These are phyloP conservation scores for Plestiodon gilberti DNA, from an alignment of 2,113 vertebrate genomes.

Conservation along the genomic window DNA sequence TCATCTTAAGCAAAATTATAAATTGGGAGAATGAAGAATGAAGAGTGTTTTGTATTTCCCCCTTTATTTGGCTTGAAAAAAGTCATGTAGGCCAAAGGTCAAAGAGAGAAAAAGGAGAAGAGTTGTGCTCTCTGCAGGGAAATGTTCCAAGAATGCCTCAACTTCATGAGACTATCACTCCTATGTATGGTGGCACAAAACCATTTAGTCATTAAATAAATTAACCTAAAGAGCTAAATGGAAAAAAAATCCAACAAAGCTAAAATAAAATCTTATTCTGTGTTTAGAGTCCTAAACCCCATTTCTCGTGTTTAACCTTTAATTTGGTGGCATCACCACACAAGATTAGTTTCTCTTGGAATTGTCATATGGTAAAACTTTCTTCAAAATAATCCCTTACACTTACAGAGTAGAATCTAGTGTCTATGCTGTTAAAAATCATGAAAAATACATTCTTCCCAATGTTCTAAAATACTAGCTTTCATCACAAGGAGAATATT, in stretches of 20 bases:
- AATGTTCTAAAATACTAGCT: neutral
- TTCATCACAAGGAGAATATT: neutral
- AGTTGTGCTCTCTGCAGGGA: neutral
- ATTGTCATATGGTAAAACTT: neutral
- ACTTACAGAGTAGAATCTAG: conserved; percentile 1
- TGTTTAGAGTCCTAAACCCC: neutral
- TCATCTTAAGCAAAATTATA: conserved; percentile 21
- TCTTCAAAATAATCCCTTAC: neutral
- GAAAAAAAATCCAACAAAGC: too few species aligned
- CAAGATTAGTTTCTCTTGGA: neutral
- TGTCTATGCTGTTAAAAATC: neutral
- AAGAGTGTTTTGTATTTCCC: neutral
- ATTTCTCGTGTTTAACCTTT: neutral
- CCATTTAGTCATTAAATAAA: neutral
- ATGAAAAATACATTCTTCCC: neutral
- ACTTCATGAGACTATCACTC: neutral
- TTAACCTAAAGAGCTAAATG: neutral
- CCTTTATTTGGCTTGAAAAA: neutral
- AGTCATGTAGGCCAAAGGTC: neutral
- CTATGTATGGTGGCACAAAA: neutral
- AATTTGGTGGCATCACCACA: neutral
- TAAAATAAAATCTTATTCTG: neutral
- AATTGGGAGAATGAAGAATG: neutral
- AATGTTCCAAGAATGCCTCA: neutral
- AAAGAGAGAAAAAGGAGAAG: neutral